phyloP scores from a whole-genome alignment of 2,113 vertebrate genomes.

The Paramisgurnus dabryanus region DNA sequence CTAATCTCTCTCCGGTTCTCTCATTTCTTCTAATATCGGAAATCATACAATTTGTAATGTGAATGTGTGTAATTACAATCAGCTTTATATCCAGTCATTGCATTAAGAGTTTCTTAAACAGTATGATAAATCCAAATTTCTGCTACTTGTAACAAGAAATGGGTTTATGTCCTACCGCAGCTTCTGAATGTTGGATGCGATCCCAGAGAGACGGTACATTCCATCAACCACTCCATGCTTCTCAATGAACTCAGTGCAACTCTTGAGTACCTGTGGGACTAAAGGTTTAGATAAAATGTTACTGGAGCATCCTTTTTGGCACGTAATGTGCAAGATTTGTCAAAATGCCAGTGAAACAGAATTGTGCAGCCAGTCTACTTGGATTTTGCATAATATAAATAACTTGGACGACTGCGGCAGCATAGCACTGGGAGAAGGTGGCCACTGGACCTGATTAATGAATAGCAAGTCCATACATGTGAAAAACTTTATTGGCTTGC shows the following conservation, averaged over 20 bases:
- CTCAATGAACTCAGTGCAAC: constrained; percentile 98
- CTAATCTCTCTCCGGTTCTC: not conserved
- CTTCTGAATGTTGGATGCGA: constrained; percentile 98
- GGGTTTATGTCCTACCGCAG: constrained; percentile 86
- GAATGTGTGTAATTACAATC: constrained; percentile 4
- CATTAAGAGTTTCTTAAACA: not conserved
- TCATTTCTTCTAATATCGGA: not conserved
- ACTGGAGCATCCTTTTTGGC: constrained; percentile 25
- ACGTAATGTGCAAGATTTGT: constrained; percentile 8
- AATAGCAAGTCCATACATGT: not conserved
- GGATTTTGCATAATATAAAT: not conserved
- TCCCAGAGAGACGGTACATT: constrained; percentile 95
- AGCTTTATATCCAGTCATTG: constrained; percentile 4
- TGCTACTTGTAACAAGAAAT: constrained; percentile 42
- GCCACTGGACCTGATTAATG: constrained; percentile 17
- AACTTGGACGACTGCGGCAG: not conserved
- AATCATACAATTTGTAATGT: not conserved
- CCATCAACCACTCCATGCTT: constrained; percentile 97
- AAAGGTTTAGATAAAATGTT: constrained; percentile 35
- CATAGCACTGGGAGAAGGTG: not conserved
- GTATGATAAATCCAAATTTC: constrained; percentile 19
- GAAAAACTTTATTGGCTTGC: not conserved
- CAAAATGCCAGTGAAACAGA: constrained; percentile 16
- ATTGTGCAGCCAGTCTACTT: not conserved
- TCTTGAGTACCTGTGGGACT: constrained; percentile 99